Evolutionary conservation across 2,113 vertebrate species (phyloP).

Genomic region (Axis porcinus): DNA sequence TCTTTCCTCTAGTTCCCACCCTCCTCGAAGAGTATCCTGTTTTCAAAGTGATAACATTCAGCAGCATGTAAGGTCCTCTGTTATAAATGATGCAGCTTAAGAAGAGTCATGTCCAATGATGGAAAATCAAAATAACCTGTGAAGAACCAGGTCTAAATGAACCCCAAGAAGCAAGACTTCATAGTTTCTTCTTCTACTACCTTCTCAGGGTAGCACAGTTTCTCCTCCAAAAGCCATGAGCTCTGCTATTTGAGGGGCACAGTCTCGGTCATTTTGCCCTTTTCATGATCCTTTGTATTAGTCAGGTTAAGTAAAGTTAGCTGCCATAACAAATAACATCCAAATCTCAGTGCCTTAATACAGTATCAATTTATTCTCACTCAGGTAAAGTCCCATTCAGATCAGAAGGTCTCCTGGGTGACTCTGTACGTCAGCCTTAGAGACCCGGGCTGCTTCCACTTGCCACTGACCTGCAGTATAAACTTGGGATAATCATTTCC

Average conservation of each 20-base stretch:
- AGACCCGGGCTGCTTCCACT: background rate
- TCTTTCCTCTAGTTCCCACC: background rate
- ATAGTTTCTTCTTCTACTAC: background rate
- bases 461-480: background rate
- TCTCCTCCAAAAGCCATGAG: background rate
- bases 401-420: background rate
- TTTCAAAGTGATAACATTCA: background rate
- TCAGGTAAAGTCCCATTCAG: background rate
- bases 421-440: background rate
- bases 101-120: background rate
- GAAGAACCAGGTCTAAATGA: background rate
- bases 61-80: background rate
- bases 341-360: background rate
- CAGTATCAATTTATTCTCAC: background rate
- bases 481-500: background rate
- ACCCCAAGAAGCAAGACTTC: background rate
- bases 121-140: background rate
- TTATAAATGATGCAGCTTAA: background rate
- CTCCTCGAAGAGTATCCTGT: background rate
- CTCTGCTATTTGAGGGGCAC: background rate
- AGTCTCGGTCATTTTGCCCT: background rate
- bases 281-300: background rate
- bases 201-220: background rate
- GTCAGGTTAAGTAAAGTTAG: background rate
- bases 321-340: background rate